Evolutionary conservation across 2,888 invertebrate species (phyloP).

Genomic region (Augiades crinisus): DNA sequence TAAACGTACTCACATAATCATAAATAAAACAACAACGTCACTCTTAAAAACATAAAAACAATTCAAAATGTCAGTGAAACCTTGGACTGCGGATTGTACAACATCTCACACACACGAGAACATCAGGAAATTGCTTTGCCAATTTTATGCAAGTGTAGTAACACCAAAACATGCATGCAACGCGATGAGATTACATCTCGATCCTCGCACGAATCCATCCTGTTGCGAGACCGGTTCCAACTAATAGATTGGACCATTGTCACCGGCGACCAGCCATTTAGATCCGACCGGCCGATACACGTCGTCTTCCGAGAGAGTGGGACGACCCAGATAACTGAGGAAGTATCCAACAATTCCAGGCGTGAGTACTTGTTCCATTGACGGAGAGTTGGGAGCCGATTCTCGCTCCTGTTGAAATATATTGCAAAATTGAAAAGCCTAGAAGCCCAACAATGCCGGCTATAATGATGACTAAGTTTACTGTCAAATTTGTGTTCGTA

Average conservation of each 20-base stretch:
- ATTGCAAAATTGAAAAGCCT: too few relatives aligned
- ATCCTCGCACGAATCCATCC: constrained; percentile 7
- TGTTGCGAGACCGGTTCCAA: constrained; percentile 2
- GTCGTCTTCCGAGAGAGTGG: constrained; percentile 34
- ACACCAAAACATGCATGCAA: background rate
- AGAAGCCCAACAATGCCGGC: too few relatives aligned
- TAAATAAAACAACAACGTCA: too few relatives aligned
- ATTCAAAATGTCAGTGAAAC: too few relatives aligned
- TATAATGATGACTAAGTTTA: too few relatives aligned
- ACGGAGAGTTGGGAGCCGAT: background rate
- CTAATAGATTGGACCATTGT: constrained; percentile 51
- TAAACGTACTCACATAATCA: too few relatives aligned
- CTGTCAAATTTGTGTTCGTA: too few relatives aligned
- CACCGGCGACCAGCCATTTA: constrained; percentile 40
- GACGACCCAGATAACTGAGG: constrained; percentile 35
- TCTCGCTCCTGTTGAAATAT: too few relatives aligned
- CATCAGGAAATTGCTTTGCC: background rate
- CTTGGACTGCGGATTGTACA: too few relatives aligned
- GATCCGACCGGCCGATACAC: constrained; percentile 44
- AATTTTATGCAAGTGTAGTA: background rate
- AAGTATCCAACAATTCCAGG: constrained; percentile 12
- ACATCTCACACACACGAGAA: too few relatives aligned
- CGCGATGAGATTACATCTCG: background rate
- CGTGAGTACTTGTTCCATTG: background rate
- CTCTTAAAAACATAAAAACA: too few relatives aligned